These are phyloP conservation scores for Cryptoprocta ferox DNA, from an alignment of 2,797 vertebrate genomes.

Conservation along the genomic window DNA sequence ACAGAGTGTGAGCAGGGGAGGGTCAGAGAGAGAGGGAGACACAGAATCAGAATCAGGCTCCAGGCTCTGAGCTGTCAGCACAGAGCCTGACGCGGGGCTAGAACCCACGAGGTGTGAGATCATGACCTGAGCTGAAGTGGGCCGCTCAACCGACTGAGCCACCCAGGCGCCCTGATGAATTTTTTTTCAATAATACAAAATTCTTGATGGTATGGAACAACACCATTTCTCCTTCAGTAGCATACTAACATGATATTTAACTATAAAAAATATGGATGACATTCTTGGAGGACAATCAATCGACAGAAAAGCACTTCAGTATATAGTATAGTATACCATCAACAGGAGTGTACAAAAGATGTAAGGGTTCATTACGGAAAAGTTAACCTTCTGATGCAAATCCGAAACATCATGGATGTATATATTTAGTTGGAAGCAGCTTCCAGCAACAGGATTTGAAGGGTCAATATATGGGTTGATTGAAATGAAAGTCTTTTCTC, in stretches of 20 bases:
- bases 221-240: neutral
- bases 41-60: too few relatives aligned
- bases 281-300: neutral
- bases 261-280: neutral
- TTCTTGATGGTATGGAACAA: neutral
- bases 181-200: conserved; percentile 38
- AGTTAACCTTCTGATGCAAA: neutral
- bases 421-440: neutral
- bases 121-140: too few relatives aligned
- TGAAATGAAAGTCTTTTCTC: conserved; percentile 7
- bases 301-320: neutral
- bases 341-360: neutral
- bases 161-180: neutral
- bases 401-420: neutral
- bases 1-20: too few relatives aligned
- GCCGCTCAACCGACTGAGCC: too few relatives aligned
- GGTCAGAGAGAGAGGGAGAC: too few relatives aligned
- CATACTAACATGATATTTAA: neutral
- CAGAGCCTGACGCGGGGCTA: too few relatives aligned
- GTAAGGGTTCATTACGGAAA: neutral
- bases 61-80: too few relatives aligned
- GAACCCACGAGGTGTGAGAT: too few relatives aligned
- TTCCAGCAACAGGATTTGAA: neutral
- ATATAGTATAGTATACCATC: neutral
- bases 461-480: neutral